These are phyloP conservation scores for Glaucomys volans DNA, from an alignment of 2,113 vertebrate species.

Conservation along the genomic window DNA sequence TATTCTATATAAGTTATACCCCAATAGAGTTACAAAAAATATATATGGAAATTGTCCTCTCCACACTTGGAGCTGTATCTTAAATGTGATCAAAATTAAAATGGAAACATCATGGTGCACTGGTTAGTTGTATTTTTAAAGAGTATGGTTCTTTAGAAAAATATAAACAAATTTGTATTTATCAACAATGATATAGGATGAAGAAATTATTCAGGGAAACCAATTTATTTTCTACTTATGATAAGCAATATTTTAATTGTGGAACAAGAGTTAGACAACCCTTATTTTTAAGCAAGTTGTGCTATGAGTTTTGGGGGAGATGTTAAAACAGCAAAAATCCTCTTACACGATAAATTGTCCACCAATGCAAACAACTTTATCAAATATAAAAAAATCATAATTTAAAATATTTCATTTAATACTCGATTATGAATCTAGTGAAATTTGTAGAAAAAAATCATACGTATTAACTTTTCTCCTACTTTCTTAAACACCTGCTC, in stretches of 20 bases:
- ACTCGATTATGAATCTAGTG: not conserved
- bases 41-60: not conserved
- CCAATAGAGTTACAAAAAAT: not conserved
- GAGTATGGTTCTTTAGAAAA: not conserved
- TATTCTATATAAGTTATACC: not conserved
- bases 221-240: not conserved
- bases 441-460: not conserved
- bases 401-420: slow-evolving; percentile 2
- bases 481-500: not conserved
- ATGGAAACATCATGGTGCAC: not conserved
- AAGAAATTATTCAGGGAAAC: slow-evolving; percentile 9
- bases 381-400: slow-evolving; percentile 39
- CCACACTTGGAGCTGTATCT: not conserved
- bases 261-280: not conserved
- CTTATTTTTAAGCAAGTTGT: not conserved
- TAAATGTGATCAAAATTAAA: not conserved
- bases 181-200: not conserved
- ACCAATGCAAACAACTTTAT: not conserved
- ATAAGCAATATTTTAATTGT: not conserved
- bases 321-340: not conserved
- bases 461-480: not conserved
- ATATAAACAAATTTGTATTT: slow-evolving; percentile 22
- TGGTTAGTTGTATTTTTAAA: not conserved
- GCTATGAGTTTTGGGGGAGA: slow-evolving; percentile 9
- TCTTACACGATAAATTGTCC: not conserved